A percentile compares a stretch with the other conserved stretches of the same genome.
phyloP scores from a whole-genome alignment of 1,140 invertebrate genomes.

The Eubasilissa regina region DNA sequence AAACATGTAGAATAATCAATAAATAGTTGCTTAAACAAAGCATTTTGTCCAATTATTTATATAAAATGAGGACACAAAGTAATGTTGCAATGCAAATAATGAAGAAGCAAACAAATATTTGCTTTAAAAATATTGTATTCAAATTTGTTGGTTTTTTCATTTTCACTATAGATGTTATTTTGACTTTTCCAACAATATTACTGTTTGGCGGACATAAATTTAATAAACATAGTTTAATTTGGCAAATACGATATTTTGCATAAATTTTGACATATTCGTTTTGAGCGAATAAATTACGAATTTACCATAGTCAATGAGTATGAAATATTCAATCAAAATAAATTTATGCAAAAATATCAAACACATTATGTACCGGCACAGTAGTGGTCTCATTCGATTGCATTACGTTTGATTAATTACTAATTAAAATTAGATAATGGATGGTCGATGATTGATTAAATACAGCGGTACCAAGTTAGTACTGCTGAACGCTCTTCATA shows the following conservation, averaged over 20 bases:
- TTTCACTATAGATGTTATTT: too few species aligned
- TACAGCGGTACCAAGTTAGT: background rate
- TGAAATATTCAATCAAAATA: slow-evolving; percentile 11
- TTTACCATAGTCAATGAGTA: slow-evolving; percentile 19
- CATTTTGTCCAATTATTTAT: too few species aligned
- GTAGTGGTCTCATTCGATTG: background rate
- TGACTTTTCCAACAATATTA: too few species aligned
- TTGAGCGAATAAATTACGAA: background rate
- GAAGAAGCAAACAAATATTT: too few species aligned
- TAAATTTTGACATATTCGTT: slow-evolving; percentile 9
- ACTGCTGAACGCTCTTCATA: background rate
- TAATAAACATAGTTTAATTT: background rate
- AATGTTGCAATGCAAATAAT: too few species aligned
- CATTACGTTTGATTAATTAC: background rate
- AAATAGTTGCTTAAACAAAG: too few species aligned
- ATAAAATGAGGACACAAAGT: too few species aligned
- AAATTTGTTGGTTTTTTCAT: too few species aligned
- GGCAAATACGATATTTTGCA: background rate
- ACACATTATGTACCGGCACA: background rate
- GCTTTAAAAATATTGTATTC: too few species aligned
- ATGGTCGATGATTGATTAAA: too few species aligned
- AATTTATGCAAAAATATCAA: slow-evolving; percentile 17
- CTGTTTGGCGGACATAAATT: too few species aligned
- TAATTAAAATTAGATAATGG: background rate
- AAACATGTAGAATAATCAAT: too few species aligned